A percentile compares a stretch with the other conserved stretches of the same genome.
Conservation (phyloP, 2,113 vertebrate species). For the Alligator sinensis region DNA sequence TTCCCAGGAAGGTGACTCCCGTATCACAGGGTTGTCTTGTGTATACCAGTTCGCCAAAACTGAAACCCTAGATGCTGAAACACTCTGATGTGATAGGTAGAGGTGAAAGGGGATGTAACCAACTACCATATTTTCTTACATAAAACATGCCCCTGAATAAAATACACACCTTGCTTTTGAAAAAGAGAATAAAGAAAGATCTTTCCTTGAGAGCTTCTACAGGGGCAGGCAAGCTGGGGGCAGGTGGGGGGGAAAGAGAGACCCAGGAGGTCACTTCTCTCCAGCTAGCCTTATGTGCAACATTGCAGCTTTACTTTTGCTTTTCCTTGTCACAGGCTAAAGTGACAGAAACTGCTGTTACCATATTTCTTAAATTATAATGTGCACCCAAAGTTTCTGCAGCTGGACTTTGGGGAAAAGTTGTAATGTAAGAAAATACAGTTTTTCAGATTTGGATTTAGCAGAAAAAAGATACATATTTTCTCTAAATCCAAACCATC, state of each 20-base stretch:
- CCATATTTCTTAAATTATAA: background rate
- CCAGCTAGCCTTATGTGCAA: no score
- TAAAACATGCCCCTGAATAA: background rate
- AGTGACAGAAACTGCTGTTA: no score
- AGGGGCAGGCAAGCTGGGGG: no score
- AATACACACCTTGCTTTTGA: background rate
- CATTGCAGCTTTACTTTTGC: no score
- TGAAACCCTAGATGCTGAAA: constrained; percentile 12
- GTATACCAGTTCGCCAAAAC: background rate
- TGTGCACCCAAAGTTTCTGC: constrained; percentile 12
- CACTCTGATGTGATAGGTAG: background rate
- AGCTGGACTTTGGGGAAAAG: background rate
- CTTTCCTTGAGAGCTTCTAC: no score
- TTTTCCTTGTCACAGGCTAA: no score
- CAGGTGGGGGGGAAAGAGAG: no score
- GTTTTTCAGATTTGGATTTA: background rate
- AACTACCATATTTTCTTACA: background rate
- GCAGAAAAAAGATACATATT: background rate
- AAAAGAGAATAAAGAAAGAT: no score
- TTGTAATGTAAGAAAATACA: background rate
- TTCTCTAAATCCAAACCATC: background rate
- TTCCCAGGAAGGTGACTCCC: background rate
- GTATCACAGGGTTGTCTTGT: background rate
- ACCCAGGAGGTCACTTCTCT: no score
- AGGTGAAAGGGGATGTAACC: background rate